These are phyloP conservation scores for Hoplias malabaricus DNA, from an alignment of 2,113 vertebrate species.

Conservation along the genomic window DNA sequence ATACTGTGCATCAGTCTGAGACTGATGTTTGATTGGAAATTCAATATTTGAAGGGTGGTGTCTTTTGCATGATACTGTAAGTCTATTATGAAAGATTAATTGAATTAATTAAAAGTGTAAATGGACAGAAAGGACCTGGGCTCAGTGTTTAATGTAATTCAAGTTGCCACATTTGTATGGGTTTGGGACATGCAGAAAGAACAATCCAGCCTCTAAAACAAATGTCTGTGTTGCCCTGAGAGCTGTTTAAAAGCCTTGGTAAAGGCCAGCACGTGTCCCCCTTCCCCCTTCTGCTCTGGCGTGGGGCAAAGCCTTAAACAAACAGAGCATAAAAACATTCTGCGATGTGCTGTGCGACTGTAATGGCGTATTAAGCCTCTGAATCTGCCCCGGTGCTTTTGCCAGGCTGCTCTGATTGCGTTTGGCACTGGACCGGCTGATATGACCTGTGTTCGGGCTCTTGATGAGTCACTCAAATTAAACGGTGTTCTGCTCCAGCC, in stretches of 20 bases:
- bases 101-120: too few relatives aligned
- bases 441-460: neutral
- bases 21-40: too few relatives aligned
- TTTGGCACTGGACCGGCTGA: constrained; percentile 16
- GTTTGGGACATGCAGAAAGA: too few relatives aligned
- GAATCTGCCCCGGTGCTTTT: neutral
- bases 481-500: neutral
- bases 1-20: too few relatives aligned
- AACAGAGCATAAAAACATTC: constrained; percentile 27
- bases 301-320: constrained; percentile 13
- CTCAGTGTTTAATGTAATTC: too few relatives aligned
- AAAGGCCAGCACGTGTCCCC: neutral
- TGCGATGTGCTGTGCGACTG: constrained; percentile 12
- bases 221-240: neutral
- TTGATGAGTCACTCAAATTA: constrained; percentile 6
- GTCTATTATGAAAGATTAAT: too few relatives aligned
- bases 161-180: too few relatives aligned
- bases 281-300: neutral
- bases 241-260: constrained; percentile 7
- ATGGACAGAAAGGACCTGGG: too few relatives aligned
- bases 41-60: too few relatives aligned
- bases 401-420: constrained; percentile 20
- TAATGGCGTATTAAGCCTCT: constrained; percentile 9
- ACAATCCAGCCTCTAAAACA: neutral
- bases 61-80: too few relatives aligned